Percentiles rank a stretch among this genome's conserved stretches.
These are phyloP conservation scores for Astur gentilis DNA, from an alignment of 2,113 vertebrate species.

Conservation along the genomic window DNA sequence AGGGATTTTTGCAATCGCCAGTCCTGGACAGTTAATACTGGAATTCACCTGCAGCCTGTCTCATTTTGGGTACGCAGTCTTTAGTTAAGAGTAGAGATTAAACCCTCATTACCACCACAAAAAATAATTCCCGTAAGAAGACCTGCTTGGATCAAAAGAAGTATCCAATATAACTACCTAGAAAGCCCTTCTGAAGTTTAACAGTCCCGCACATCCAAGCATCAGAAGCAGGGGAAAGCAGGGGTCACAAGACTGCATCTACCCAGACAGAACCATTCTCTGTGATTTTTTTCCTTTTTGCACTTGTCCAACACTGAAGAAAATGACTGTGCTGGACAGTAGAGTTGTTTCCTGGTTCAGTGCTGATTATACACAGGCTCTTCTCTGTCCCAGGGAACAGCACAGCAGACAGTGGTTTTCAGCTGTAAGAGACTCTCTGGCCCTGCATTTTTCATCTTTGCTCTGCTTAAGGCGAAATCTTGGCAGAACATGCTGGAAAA, in stretches of 20 bases:
- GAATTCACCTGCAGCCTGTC: not conserved
- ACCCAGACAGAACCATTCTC: not conserved
- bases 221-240: not conserved
- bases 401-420: not conserved
- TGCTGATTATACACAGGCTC: not conserved
- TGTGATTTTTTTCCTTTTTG: not conserved
- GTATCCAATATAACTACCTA: not conserved
- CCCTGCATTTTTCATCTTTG: conserved; percentile 27
- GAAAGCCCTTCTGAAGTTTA: not conserved
- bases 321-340: not conserved
- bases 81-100: not conserved
- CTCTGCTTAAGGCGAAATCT: not conserved
- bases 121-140: not conserved
- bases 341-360: not conserved
- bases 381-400: not conserved
- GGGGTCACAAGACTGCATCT: not conserved
- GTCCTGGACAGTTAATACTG: not conserved
- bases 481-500: conserved; percentile 40
- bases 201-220: not conserved
- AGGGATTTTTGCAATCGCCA: not conserved
- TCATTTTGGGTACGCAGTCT: not conserved
- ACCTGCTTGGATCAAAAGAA: not conserved
- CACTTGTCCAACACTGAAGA: not conserved
- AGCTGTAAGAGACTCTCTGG: not conserved
- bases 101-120: not conserved